These are phyloP conservation scores for Amblyraja radiata DNA, from an alignment of 2,797 vertebrate species.

Conservation along the genomic window DNA sequence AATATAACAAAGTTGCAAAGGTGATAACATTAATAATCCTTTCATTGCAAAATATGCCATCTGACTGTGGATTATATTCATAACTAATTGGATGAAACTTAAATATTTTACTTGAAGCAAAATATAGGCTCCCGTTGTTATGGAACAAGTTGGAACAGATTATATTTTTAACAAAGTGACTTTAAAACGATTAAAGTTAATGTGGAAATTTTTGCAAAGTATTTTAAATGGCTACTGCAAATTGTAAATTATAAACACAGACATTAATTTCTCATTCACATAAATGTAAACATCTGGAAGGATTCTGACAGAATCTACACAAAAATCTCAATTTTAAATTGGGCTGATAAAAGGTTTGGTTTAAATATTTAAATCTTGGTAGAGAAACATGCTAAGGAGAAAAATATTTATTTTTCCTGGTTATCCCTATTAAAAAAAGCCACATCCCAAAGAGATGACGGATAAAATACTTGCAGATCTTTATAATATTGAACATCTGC, in stretches of 20 bases:
- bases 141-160: not conserved
- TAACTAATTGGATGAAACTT: not conserved
- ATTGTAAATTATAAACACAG: not conserved
- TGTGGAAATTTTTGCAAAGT: not conserved
- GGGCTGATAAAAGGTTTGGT: not conserved
- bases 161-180: not conserved
- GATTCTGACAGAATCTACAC: not conserved
- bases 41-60: not conserved
- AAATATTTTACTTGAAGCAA: not conserved
- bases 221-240: not conserved
- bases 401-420: not conserved
- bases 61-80: not conserved
- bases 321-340: not conserved
- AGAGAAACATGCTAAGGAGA: not conserved
- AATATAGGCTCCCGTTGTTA: not conserved
- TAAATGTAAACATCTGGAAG: not conserved
- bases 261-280: not conserved
- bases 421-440: not conserved
- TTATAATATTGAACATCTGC: not conserved
- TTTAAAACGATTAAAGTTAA: not conserved
- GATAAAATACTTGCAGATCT: not conserved
- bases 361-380: not conserved
- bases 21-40: not conserved
- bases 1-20: not conserved
- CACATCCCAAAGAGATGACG: not conserved